These are phyloP conservation scores for Gnatocerus cornutus DNA, from an alignment of 2,888 invertebrate genomes.

Conservation along the genomic window DNA sequence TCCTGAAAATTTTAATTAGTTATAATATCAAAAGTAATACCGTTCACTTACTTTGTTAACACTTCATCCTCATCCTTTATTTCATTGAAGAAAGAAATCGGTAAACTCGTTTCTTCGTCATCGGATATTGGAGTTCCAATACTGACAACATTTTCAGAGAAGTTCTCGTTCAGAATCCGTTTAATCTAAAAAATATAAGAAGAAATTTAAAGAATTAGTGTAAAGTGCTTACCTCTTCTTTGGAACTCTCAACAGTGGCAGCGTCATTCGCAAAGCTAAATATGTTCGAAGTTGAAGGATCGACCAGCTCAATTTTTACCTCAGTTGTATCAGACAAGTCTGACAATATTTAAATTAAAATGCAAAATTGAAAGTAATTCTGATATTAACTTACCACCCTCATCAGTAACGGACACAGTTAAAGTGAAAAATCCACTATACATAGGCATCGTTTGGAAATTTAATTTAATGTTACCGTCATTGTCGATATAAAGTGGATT, in stretches of 20 bases:
- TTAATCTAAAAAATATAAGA: not conserved
- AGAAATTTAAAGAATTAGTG: not conserved
- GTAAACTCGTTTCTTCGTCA: not conserved
- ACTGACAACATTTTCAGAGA: not conserved
- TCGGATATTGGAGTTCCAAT: not conserved
- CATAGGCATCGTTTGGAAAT: not conserved
- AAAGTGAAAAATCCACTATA: not conserved
- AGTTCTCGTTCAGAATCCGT: not conserved
- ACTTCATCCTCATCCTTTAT: not conserved
- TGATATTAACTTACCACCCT: not conserved
- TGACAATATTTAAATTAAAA: no score
- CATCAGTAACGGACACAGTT: not conserved
- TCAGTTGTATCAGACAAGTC: not conserved
- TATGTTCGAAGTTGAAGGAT: not conserved
- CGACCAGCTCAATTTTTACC: not conserved
- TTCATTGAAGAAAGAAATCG: not conserved
- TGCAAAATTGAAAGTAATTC: no score
- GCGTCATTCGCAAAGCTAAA: not conserved
- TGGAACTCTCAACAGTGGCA: not conserved
- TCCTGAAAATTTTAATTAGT: not conserved
- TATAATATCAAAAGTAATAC: not conserved
- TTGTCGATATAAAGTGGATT: not conserved
- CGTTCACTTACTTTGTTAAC: not conserved
- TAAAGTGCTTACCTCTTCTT: not conserved
- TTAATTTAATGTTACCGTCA: not conserved